Percentiles rank a stretch among this genome's conserved stretches.
Conservation (phyloP, 2,888 invertebrate species). For the Heliconius charithonia region DNA sequence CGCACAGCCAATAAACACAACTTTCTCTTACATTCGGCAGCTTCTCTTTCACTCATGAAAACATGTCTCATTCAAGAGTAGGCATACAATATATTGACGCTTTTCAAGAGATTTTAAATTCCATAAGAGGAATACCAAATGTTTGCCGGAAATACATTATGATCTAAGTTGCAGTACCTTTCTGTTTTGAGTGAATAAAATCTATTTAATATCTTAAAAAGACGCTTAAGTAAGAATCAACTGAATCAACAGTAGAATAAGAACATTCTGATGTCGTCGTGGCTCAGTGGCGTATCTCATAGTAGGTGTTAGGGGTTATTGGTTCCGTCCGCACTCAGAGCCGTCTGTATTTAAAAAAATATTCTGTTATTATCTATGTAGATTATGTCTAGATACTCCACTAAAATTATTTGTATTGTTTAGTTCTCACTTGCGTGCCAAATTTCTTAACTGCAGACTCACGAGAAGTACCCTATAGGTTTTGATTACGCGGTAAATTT, state of each 20-base stretch:
- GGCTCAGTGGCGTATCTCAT: too few relatives aligned
- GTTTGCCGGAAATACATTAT: slow-evolving; percentile 76
- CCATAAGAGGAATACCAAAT: slow-evolving; percentile 64
- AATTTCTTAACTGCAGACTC: too few relatives aligned
- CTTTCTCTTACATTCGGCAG: slow-evolving; percentile 68
- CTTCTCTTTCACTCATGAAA: slow-evolving; percentile 60
- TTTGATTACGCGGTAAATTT: too few relatives aligned
- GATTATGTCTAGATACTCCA: background rate
- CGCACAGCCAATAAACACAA: slow-evolving; percentile 66
- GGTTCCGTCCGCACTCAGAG: too few relatives aligned
- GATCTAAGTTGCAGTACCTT: slow-evolving; percentile 56
- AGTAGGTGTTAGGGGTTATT: too few relatives aligned
- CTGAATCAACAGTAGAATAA: too few relatives aligned
- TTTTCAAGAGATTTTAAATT: slow-evolving; percentile 76
- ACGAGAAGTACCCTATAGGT: too few relatives aligned
- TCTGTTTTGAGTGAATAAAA: too few relatives aligned
- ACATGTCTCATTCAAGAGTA: slow-evolving; percentile 51
- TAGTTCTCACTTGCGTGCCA: too few relatives aligned
- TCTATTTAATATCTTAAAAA: too few relatives aligned
- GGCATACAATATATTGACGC: slow-evolving; percentile 69
- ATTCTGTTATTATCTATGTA: background rate
- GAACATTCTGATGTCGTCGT: too few relatives aligned
- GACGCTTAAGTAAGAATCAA: too few relatives aligned
- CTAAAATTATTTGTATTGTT: background rate
- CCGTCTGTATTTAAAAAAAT: background rate